Base-by-base conservation (phyloP, 2,113 vertebrate genomes). In the Cyphomyrus discorhynchus region DNA sequence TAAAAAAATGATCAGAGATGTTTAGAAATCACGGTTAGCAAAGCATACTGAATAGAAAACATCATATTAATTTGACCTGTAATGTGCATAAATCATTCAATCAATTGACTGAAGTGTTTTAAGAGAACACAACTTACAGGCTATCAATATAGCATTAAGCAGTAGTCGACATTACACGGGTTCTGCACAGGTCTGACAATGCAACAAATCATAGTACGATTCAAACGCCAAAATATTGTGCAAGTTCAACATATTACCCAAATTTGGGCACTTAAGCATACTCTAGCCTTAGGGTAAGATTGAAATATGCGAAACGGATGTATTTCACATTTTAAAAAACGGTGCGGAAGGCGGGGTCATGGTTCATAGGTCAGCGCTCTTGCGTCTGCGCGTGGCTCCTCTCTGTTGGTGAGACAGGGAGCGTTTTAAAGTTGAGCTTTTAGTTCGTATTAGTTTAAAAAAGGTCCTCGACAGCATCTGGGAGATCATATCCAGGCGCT, bases 351-450 rank as follows among this genome's bases (percentile, higher is more conserved):
- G 84, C 52, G 50, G 70, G 90, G 90, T 88, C 52, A 88, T 19
- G 53, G 90, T 56, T 90, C 86, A 90, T 21, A 88, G 86, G 86
- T 90, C 77, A 56, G 62, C 17, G 24, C 88, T 90, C 52, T 52
- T 49, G 70, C 70, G 49, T 2, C 70, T 62, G 86, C 31, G 53
- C 47, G 39, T 17, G 13, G 1, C 70, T 50, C 27, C 62, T 87
- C 85, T 90, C 85, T 52, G 89, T 87, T 87, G 92, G 53, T 3
- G 24, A 2, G 5, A 52, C 84, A 58, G 85, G 90, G 85, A 88
- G 4, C 87, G 21, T 47, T 86, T 89, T 89, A 89, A 45, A 90
- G 91, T 91, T 87, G 88, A 92, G 17, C 24, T 42, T 46, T 66
- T 9, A 17, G 27, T 74, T 52, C 39, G 58, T 46, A 58, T 24